Base-by-base conservation (phyloP, 2,888 invertebrate genomes). In the Acronicta alni region DNA sequence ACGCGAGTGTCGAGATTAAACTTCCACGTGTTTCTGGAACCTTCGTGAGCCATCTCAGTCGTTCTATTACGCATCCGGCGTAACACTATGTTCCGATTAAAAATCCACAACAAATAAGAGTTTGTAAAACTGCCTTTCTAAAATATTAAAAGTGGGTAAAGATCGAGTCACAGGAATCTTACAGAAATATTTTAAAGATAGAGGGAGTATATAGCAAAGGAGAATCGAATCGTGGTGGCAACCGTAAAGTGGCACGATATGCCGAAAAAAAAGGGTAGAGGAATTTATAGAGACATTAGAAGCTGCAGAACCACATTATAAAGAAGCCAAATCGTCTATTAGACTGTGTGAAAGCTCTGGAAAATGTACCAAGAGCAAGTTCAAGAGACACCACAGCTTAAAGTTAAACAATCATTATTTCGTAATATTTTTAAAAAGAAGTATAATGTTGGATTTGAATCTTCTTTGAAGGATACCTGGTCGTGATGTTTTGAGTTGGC, bases 81-180 rank as follows among this genome's bases (percentile, higher is more conserved):
- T n/a, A n/a, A n/a, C n/a, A n/a, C n/a, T n/a, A 20, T 20, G 20
- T 20, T 20, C 2, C 20, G 20, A 60, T 51, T 43, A 65, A 56
- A 56, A 56, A 59, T 59, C 53, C 59, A 32, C 56, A n/a, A 65
- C 17, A 59, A 64, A 59, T 42, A 59, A 15, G 20, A 20, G 20
- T 20, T 20, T 20, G 20, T 20, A 5, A 20, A 20, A 20, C 20
- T 20, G 20, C 20, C 20, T 20, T 20, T 20, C 20, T 20, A 51
- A 55, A 57, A 53, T 58, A 52, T 64, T 64, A 48, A 47, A 66
- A 39, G 66, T 66, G 55, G 57, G 54, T 51, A 66, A 66, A 61
- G 57, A 66, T 61, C 44, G 66, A 61, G 60, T 57, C 32, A 66
- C 61, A 38, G 66, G 61, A 18, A 51, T 66, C 47, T 51, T 66